Conservation (phyloP, 2,888 invertebrate genomes). For the Diplazon laetatorius region DNA sequence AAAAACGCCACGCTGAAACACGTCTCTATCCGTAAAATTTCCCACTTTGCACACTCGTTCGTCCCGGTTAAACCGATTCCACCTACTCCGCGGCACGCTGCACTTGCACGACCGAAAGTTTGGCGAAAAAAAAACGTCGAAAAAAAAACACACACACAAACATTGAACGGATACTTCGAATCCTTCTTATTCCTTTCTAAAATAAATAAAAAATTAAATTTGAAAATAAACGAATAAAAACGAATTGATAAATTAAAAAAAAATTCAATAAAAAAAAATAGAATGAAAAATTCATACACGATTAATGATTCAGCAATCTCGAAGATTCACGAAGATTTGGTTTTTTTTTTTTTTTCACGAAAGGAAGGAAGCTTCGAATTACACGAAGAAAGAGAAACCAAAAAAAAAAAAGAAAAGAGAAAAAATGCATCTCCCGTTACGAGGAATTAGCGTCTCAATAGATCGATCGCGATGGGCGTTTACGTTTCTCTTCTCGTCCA, state of each 20-base stretch:
- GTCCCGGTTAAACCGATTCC: not conserved
- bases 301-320: conserved; percentile 12
- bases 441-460: conserved; percentile 77
- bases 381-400: conserved; percentile 43
- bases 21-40: conserved; percentile 25
- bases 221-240: no score
- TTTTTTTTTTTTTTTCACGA: no score
- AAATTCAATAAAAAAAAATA: conserved; percentile 3
- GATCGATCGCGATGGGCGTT: conserved; percentile 63
- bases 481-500: conserved; percentile 52
- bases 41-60: not conserved
- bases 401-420: no score
- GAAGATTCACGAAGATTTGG: conserved; percentile 13
- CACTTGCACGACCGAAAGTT: not conserved
- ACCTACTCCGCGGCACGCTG: no score
- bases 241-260: no score
- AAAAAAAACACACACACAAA: no score
- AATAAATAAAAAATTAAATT: no score
- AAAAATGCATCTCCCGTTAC: conserved; percentile 79
- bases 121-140: not conserved
- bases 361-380: conserved; percentile 64
- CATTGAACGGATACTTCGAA: no score
- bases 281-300: conserved; percentile 19
- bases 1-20: conserved; percentile 10
- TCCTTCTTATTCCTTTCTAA: no score